Percentiles rank a stretch among this genome's conserved stretches.
These are phyloP conservation scores for Nothobranchius kuhntae DNA, from an alignment of 2,113 vertebrate genomes.

Conservation along the genomic window DNA sequence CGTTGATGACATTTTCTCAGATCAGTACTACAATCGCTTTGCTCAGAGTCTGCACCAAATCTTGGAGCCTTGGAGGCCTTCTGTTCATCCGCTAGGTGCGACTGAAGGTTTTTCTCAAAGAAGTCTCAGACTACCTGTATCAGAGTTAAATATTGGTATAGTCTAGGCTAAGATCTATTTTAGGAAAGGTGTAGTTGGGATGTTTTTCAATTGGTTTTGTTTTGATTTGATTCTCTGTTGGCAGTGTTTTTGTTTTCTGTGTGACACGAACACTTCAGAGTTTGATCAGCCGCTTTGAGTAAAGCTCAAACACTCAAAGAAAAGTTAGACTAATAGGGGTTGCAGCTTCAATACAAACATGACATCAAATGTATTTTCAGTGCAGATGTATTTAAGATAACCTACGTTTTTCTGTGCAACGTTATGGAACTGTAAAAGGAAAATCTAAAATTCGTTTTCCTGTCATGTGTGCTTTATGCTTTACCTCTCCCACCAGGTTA, in stretches of 20 bases:
- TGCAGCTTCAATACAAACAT: not conserved
- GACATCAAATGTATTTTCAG: not conserved
- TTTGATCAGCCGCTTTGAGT: not conserved
- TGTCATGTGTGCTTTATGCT: not conserved
- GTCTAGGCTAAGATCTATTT: not conserved
- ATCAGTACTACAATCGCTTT: conserved; percentile 76
- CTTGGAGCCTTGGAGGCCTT: conserved; percentile 90
- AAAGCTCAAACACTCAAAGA: not conserved
- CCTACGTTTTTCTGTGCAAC: not conserved
- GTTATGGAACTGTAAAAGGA: not conserved
- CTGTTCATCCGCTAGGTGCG: conserved; percentile 92
- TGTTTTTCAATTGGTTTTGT: not conserved
- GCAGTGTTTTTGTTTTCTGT: not conserved
- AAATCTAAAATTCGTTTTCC: not conserved
- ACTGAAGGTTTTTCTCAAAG: not conserved
- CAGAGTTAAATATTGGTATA: not conserved
- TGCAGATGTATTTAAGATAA: not conserved
- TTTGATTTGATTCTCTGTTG: not conserved
- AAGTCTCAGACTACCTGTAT: not conserved
- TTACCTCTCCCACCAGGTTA: conserved; percentile 82
- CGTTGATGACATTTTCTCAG: conserved; percentile 86
- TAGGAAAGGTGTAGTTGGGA: not conserved
- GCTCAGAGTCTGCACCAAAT: conserved; percentile 95
- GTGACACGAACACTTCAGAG: not conserved
- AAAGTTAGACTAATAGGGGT: not conserved